Evolutionary conservation across 2,888 invertebrate species (phyloP).

Genomic region (Drosophila testacea): DNA sequence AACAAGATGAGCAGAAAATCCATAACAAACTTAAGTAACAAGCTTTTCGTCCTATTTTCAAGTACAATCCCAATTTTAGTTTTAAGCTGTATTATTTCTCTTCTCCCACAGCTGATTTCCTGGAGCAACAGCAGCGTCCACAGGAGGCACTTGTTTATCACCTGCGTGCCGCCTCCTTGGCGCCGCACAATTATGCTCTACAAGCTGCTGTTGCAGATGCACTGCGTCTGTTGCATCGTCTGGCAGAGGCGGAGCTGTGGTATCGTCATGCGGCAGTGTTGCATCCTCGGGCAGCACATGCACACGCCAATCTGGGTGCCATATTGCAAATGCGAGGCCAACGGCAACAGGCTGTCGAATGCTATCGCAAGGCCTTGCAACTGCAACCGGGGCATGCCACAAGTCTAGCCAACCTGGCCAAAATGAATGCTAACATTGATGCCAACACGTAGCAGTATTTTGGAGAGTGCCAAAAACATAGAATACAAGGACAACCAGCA

Average conservation of each 20-base stretch:
- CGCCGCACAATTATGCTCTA: constrained; percentile 92
- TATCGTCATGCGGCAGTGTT: constrained; percentile 88
- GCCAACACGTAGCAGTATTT: constrained; percentile 48
- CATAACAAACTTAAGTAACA: no score
- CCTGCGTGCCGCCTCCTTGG: constrained; percentile 90
- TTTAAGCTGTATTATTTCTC: neutral
- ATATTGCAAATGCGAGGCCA: constrained; percentile 96
- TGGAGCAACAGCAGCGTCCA: constrained; percentile 91
- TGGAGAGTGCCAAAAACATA: neutral
- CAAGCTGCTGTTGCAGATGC: constrained; percentile 95
- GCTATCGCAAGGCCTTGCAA: constrained; percentile 93
- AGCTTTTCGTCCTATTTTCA: no score
- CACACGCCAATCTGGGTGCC: constrained; percentile 96
- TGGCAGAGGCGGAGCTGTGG: constrained; percentile 93
- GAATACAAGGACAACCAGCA: neutral
- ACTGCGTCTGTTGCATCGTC: constrained; percentile 91
- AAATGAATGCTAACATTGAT: constrained; percentile 84
- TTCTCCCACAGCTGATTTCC: constrained; percentile 90
- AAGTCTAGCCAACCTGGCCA: constrained; percentile 94
- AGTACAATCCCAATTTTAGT: neutral
- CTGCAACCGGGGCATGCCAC: constrained; percentile 94
- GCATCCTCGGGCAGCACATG: constrained; percentile 91
- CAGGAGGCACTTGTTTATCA: constrained; percentile 93
- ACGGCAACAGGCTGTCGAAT: constrained; percentile 92
- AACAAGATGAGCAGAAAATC: no score